phyloP scores from a whole-genome alignment of 2,113 vertebrate genomes.

The Phalacrocorax brasilianus region DNA sequence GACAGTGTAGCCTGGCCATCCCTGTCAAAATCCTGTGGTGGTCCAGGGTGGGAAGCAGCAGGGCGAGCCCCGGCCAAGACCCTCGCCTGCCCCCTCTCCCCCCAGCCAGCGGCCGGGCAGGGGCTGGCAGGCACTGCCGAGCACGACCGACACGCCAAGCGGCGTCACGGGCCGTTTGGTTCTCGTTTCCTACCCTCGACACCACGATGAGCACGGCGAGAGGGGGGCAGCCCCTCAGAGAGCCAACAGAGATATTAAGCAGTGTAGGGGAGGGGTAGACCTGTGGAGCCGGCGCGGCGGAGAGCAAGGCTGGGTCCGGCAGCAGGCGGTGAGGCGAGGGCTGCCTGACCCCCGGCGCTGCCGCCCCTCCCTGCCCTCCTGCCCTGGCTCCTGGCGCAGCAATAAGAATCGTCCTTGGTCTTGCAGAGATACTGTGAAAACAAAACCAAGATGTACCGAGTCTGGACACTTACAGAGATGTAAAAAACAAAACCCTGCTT shows the following conservation, averaged over 20 bases:
- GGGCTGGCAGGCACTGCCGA: background rate
- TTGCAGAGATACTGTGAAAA: constrained; percentile 76
- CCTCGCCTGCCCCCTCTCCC: background rate
- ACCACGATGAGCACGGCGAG: background rate
- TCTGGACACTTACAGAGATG: constrained; percentile 64
- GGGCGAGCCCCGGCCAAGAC: background rate
- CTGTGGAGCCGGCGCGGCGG: background rate
- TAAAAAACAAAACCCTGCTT: constrained; percentile 59
- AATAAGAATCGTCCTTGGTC: constrained; percentile 67
- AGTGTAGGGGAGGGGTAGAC: background rate
- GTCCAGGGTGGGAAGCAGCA: background rate
- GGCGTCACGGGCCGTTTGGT: fast-evolving
- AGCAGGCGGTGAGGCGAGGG: background rate
- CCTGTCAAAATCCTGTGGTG: background rate
- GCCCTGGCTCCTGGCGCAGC: constrained; percentile 49
- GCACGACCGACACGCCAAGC: fast-evolving
- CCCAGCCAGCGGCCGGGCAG: background rate
- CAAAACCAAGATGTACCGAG: constrained; percentile 48
- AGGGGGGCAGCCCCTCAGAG: background rate
- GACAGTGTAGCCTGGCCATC: background rate
- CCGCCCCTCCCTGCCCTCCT: background rate
- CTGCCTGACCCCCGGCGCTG: background rate
- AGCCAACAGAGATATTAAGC: background rate
- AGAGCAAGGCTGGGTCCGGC: background rate
- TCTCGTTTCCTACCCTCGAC: background rate